These are phyloP conservation scores for Ennomos fuscantarius DNA, from an alignment of 2,888 invertebrate genomes.

Conservation along the genomic window DNA sequence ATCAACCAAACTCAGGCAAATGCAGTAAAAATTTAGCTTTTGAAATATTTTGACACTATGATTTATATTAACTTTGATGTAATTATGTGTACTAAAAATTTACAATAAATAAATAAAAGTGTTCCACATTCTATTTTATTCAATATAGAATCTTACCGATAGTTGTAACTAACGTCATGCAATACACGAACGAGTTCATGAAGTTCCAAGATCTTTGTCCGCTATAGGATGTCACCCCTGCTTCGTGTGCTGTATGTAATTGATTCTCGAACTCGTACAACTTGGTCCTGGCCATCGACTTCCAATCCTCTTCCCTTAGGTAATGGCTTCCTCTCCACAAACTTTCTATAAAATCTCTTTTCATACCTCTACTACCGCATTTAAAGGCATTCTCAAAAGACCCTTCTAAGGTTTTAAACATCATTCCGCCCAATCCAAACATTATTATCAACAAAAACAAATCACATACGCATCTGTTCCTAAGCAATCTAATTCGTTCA, in stretches of 20 bases:
- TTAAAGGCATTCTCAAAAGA: conserved; percentile 94
- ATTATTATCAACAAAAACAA: conserved; percentile 88
- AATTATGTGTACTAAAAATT: too few species aligned
- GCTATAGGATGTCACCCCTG: conserved; percentile 93
- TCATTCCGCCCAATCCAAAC: conserved; percentile 91
- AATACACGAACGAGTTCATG: conserved; percentile 94
- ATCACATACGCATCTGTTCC: conserved; percentile 89
- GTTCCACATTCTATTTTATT: not conserved
- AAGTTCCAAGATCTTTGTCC: conserved; percentile 95
- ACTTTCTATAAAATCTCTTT: conserved; percentile 93
- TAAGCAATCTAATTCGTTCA: conserved; percentile 77
- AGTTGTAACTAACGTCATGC: conserved; percentile 94
- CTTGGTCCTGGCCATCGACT: conserved; percentile 92
- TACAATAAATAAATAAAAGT: too few species aligned
- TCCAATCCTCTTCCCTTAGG: conserved; percentile 95
- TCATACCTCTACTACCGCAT: conserved; percentile 94
- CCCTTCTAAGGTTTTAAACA: conserved; percentile 93
- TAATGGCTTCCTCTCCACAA: conserved; percentile 93
- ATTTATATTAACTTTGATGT: too few species aligned
- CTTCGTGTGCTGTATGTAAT: conserved; percentile 92
- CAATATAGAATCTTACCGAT: conserved; percentile 89
- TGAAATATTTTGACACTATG: too few species aligned
- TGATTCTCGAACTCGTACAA: conserved; percentile 94
- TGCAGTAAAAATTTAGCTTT: too few species aligned
- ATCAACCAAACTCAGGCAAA: too few species aligned